Base-by-base conservation (phyloP, 2,113 vertebrate genomes). In the Serinus canaria region DNA sequence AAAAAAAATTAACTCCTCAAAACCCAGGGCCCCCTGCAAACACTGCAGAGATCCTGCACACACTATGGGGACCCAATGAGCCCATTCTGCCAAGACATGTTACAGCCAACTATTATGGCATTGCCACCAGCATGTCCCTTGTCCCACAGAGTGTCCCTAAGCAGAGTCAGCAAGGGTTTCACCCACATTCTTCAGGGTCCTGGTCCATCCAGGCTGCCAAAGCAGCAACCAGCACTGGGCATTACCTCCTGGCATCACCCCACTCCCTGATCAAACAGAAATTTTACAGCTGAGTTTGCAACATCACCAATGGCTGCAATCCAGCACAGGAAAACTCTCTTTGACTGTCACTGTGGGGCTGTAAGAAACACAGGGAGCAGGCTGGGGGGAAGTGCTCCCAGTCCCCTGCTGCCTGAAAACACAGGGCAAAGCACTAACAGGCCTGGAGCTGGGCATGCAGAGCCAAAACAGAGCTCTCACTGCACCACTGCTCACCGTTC, bases 41-140 rank as follows among this genome's bases (percentile, higher is more conserved):
- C 44, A 15, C 30, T 44, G 37, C 55, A 76, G 64, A 63, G 75
- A 20, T 67, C 52, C 83, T 53, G n/a, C 53, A 64, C 24, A 15
- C 20, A 22, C 23, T 25, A 3, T 0, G 3, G 63, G 23, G 33
- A 66, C 62, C 31, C n/a, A 33, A 7, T 1, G 2, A 31, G 22
- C 22, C 35, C 0, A 0, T 41, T 72, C 53, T 59, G 80, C 56
- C 6, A 3, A 30, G 76, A 52, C 23, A 28, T 1, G 0, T 3
- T 15, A 27, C 31, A 47, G 50, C 8, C 59, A 82, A 7, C 15
- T 31, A 7, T 5, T 1, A 0, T 3, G 13, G 77, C 77, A n/a
- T 4, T 2, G 14, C 11, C 7, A 13, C n/a, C 11, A 4, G 25
- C 50, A 16, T 0, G 12, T 37, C 62, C 50, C 52, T 52, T 22